phyloP scores from a whole-genome alignment of 2,797 vertebrate genomes.

The Margarornis squamiger region DNA sequence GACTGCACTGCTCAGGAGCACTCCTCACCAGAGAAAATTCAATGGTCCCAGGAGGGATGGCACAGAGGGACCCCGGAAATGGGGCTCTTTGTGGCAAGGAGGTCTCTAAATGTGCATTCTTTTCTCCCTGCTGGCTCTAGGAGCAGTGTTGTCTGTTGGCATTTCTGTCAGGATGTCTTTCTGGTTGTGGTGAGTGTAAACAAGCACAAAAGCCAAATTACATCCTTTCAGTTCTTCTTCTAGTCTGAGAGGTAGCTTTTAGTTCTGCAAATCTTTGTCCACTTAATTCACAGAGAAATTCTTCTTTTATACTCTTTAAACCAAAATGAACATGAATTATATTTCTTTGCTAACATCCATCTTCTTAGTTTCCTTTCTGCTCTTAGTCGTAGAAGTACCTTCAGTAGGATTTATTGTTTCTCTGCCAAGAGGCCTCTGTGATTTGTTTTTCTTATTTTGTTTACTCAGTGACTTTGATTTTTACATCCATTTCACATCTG shows the following conservation, averaged over 20 bases:
- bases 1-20: not conserved
- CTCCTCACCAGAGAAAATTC: constrained; percentile 49
- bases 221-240: constrained; percentile 17
- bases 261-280: constrained; percentile 45
- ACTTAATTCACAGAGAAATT: constrained; percentile 58
- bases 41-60: not conserved
- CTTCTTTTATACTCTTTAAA: constrained; percentile 40
- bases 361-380: constrained; percentile 34
- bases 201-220: constrained; percentile 3
- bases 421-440: constrained; percentile 19
- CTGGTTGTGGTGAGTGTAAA: constrained; percentile 75
- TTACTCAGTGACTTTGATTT: not conserved
- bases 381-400: constrained; percentile 56
- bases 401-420: constrained; percentile 6
- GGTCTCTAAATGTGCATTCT: constrained; percentile 66
- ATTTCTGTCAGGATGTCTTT: constrained; percentile 76
- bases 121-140: constrained; percentile 69
- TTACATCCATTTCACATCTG: constrained; percentile 11
- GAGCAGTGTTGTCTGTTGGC: constrained; percentile 72
- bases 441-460: constrained; percentile 14
- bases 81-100: not conserved
- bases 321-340: constrained; percentile 57
- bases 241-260: constrained; percentile 53
- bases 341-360: constrained; percentile 61
- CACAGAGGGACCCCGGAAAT: not conserved